Evolutionary conservation across 2,113 vertebrate genomes (phyloP), one percentile per base, ranked within the genome.

Genomic region (Rostratula benghalensis): DNA sequence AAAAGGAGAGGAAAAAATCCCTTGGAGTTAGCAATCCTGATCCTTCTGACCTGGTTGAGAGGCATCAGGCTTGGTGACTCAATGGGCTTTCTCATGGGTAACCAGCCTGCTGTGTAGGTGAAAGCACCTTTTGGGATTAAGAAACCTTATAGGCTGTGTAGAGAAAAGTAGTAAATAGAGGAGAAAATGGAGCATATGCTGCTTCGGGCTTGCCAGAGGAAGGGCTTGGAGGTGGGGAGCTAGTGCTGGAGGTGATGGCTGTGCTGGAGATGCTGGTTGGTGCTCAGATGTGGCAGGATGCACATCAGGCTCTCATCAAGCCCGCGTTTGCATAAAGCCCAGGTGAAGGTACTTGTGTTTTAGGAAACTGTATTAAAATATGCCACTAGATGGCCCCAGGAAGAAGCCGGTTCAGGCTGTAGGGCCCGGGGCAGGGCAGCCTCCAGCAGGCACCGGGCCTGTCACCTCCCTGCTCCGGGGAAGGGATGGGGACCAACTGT

Each of bases 301-400:
- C 11, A 0, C 43, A 3, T 10, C 68, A 5, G 50, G 45, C 74
- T 86, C 76, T 12, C 41, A 2, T 3, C 3, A 63, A 48, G 39
- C 37, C 45, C 0, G 1, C 0, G 45, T 93, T 94, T 88, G 94
- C 82, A 74, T 63, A 48, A 35, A n/a, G 1, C 11, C 6, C 83
- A 5, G 93, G 85, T 18, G 93, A 73, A 41, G 1, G 27, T 1
- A 43, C n/a, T 56, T 5, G 5, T 3, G 63, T 5, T 63, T 1
- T 1, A 7, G 68, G 51, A 48, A 60, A 2, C 71, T 11, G 1
- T 91, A 95, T 90, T 87, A 5, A 79, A 89, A 92, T 84, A 50
- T 53, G 92, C 95, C 96, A 8, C 96, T 97, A 97, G 96, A 94
- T 97, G 95, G 96, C 96, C 92, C 69, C 92, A 94, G 94, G 94